phyloP scores from a whole-genome alignment of 2,888 invertebrate genomes.

The Troides oblongomaculatus region DNA sequence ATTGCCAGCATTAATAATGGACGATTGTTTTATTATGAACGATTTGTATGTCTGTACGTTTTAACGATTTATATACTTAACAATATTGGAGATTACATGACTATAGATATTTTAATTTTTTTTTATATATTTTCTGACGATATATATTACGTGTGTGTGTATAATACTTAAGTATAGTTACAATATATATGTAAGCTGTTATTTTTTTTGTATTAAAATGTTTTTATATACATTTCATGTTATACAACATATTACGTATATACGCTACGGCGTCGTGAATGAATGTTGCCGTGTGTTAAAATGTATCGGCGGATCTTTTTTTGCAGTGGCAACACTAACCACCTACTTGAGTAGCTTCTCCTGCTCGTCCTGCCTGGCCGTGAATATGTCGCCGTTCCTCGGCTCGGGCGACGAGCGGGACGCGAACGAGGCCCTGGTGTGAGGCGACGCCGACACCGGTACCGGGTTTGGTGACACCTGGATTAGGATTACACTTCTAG shows the following conservation, averaged over 20 bases:
- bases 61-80: too few species aligned
- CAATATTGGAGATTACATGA: too few species aligned
- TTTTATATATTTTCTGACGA: too few species aligned
- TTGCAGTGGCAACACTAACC: constrained; percentile 8
- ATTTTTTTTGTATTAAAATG: too few species aligned
- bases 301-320: background rate
- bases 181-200: too few species aligned
- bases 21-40: constrained; percentile 2
- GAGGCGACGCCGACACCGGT: constrained; percentile 60
- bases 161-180: too few species aligned
- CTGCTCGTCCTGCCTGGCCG: constrained; percentile 53
- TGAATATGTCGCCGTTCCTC: constrained; percentile 53
- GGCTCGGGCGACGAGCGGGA: constrained; percentile 50
- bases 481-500: too few species aligned
- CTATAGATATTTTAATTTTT: too few species aligned
- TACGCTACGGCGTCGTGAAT: background rate
- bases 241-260: background rate
- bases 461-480: constrained; percentile 67
- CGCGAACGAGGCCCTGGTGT: constrained; percentile 53
- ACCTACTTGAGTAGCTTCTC: constrained; percentile 59
- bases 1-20: constrained; percentile 19
- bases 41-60: too few species aligned
- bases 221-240: too few species aligned
- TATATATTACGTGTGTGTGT: too few species aligned
- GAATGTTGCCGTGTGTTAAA: background rate